These are phyloP conservation scores for Leiothrix lutea DNA, from an alignment of 2,113 vertebrate genomes.

Conservation along the genomic window DNA sequence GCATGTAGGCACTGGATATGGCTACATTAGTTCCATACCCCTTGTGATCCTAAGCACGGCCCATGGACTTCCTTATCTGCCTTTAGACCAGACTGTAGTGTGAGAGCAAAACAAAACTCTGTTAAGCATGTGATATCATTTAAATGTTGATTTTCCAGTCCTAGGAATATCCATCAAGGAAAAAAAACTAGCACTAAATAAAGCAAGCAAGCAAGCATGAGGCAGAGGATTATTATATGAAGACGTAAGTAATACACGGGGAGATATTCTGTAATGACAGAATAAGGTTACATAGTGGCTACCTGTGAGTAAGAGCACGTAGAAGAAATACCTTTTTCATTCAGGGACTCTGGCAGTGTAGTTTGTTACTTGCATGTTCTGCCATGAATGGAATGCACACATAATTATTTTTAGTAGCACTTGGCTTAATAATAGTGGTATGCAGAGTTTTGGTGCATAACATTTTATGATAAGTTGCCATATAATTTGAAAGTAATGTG, in stretches of 20 bases:
- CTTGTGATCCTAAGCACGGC: not conserved
- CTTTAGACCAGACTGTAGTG: not conserved
- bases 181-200: not conserved
- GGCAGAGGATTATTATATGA: not conserved
- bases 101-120: not conserved
- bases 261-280: not conserved
- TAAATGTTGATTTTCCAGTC: not conserved
- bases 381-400: not conserved
- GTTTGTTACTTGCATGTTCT: not conserved
- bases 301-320: not conserved
- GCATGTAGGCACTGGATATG: not conserved
- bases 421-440: not conserved
- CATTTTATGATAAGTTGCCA: not conserved
- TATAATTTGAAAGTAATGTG: not conserved
- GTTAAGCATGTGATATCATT: not conserved
- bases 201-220: not conserved
- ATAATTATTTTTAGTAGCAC: constrained; percentile 6
- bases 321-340: not conserved
- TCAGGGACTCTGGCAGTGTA: not conserved
- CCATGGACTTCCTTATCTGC: not conserved
- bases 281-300: not conserved
- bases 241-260: not conserved
- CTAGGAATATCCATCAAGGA: not conserved
- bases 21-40: not conserved
- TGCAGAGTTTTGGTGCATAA: not conserved